Evolutionary conservation across 2,113 vertebrate genomes (phyloP), one percentile per base, ranked within the genome.

Genomic region (Colinus virginianus): DNA sequence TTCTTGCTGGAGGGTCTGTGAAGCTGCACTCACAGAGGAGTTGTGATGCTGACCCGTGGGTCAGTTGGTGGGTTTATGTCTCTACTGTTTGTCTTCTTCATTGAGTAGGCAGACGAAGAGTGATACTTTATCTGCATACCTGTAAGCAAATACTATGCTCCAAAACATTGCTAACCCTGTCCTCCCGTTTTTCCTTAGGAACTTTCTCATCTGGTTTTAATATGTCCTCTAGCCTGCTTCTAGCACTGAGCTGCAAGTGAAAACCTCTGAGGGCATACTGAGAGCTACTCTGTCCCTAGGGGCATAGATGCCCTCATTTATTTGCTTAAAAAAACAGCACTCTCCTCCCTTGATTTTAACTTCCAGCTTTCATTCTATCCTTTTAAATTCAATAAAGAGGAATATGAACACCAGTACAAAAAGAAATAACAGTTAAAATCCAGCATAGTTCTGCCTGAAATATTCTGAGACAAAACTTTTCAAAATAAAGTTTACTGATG

Each of bases 331-430:
- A 66, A 49, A 38, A 13, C n/a, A 70, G 26, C 36, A 20, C 15
- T 28, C 14, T 49, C 12, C 58, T 55, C 17, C 40, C 34, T 17
- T 21, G 14, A 36, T 23, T 72, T 70, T 13, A 42, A 68, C 59
- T 55, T 48, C 46, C 22, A 30, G 36, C 40, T 91, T 64, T 21
- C 26, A 10, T 48, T 13, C 2, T 2, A 13, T 12, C 7, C 22
- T 43, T 22, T 1, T 10, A 55, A 53, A 2, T 4, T 20, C 16
- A 19, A 9, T n/a, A 30, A 13, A 36, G 21, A 12, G 2, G 1
- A 53, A 76, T 25, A 19, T 42, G 7, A 51, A 36, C 25, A 56
- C 13, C 5, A 4, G 6, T 34, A 40, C 2, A 22, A 12, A 82
- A 51, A 62, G 43, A n/a, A 4, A 22, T 13, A 21, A 11, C 28